Base-by-base conservation (phyloP, 2,113 vertebrate species). In the Clarias batrachus region DNA sequence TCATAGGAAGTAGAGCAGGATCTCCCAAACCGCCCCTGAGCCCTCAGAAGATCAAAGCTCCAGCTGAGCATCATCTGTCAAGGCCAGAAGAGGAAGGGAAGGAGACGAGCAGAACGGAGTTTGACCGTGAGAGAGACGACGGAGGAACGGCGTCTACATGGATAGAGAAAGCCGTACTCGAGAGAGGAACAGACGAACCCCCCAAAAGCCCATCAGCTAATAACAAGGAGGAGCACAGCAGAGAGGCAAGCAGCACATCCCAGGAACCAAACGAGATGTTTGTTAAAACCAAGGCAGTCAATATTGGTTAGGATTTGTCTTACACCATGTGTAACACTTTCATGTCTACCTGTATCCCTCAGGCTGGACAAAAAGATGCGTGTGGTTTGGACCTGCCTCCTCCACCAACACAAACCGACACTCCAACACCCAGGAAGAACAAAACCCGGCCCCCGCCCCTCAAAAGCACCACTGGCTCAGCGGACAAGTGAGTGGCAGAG, bases 361-460 rank as follows among this genome's bases (percentile, higher is more conserved):
- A 95, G 94, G 86, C 90, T 73, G 93, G 92, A 85, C 89, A 88
- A 60, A 92, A 83, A 78, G 91, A 91, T 7, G 89, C 91, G 57
- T 92, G 93, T 81, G 88, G 90, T 86, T 74, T 94, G 87, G 94
- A 95, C 60, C 93, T 90, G 2, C 92, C 91, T 70, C 92, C 87
- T 14, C 94, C 66, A 33, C 94, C 4, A 73, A 90, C 78, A 57
- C 92, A 7, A 89, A 95, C 82, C 84, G 95, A 86, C 77, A 90
- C 86, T 68, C 88, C 93, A 6, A 91, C 91, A 74, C 91, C 17
- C 62, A 97, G 97, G 93, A 98, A 96, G 93, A 93, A 93, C 89
- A 98, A 97, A 92, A 96, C 95, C 89, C 95, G 97, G 63, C 97
- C 97, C 5, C 97, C 97, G 0, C 97, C 97, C 1, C 94, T 98